phyloP scores from a whole-genome alignment of 2,113 vertebrate species.

The Reinhardtius hippoglossoides region DNA sequence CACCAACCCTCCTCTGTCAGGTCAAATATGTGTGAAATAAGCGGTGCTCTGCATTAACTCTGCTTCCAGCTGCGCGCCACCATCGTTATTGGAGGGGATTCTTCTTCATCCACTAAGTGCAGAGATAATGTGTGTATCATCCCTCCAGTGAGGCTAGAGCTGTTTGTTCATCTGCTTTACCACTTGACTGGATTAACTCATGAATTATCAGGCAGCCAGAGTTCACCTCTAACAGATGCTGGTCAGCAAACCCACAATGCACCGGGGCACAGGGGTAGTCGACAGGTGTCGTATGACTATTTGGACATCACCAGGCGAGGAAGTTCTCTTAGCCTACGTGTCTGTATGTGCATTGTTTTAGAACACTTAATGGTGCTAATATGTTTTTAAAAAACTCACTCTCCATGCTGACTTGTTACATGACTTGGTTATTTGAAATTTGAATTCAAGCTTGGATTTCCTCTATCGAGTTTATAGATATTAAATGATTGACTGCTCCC shows the following conservation, averaged over 20 bases:
- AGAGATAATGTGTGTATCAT: slow-evolving; percentile 10
- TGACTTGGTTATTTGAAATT: no score
- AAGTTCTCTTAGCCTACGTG: no score
- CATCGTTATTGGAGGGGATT: slow-evolving; percentile 19
- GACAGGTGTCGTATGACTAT: slow-evolving; percentile 12
- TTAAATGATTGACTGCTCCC: background rate
- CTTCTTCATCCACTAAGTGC: slow-evolving; percentile 5
- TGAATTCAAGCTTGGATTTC: background rate
- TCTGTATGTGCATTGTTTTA: no score
- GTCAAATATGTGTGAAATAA: background rate
- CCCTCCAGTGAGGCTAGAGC: background rate
- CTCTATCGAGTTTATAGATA: background rate
- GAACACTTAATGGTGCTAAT: background rate
- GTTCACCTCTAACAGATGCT: slow-evolving; percentile 21
- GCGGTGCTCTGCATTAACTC: background rate
- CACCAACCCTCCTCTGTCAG: background rate
- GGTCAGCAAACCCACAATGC: slow-evolving; percentile 42
- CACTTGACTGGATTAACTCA: slow-evolving; percentile 24
- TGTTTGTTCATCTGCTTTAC: slow-evolving; percentile 28
- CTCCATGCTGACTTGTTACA: no score
- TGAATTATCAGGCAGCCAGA: slow-evolving; percentile 27
- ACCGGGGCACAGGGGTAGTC: slow-evolving; percentile 10
- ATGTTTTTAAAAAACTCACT: background rate
- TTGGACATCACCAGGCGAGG: background rate
- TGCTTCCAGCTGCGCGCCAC: background rate